These are phyloP conservation scores for Echiichthys vipera DNA, from an alignment of 2,797 vertebrate species.

Conservation along the genomic window DNA sequence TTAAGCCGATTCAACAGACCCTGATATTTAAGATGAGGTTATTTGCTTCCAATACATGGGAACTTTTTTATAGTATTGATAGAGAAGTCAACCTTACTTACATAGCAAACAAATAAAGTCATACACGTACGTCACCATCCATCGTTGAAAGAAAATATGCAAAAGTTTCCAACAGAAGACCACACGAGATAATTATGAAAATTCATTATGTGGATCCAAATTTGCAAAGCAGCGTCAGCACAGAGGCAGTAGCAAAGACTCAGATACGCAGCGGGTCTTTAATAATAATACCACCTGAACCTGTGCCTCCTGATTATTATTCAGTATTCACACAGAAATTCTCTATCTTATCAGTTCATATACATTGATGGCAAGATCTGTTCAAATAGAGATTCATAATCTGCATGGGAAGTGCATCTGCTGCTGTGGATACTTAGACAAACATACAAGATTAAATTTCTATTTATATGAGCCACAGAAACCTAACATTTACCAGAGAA, in stretches of 20 bases:
- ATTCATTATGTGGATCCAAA: slow-evolving; percentile 45
- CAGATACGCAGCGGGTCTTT: slow-evolving; percentile 49
- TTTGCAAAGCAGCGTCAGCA: slow-evolving; percentile 25
- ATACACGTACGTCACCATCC: slow-evolving; percentile 4
- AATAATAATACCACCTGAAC: slow-evolving; percentile 67
- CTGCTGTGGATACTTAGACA: slow-evolving; percentile 85
- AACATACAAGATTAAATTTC: slow-evolving; percentile 90
- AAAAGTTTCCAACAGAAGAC: background rate
- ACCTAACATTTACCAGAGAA: slow-evolving; percentile 81
- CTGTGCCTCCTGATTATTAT: slow-evolving; percentile 72
- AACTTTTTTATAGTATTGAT: background rate
- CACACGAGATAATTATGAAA: slow-evolving; percentile 17
- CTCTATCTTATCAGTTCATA: slow-evolving; percentile 76
- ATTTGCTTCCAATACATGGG: background rate
- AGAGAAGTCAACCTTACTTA: slow-evolving; percentile 1
- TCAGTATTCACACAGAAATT: slow-evolving; percentile 69
- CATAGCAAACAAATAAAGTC: background rate
- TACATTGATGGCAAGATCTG: slow-evolving; percentile 82
- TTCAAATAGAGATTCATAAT: slow-evolving; percentile 87
- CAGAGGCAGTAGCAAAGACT: slow-evolving; percentile 42
- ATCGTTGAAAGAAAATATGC: background rate
- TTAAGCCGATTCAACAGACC: slow-evolving; percentile 40
- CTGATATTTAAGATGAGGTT: slow-evolving; percentile 11
- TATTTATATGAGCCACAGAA: slow-evolving; percentile 86
- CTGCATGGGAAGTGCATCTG: slow-evolving; percentile 83